Evolutionary conservation across 2,888 invertebrate species (phyloP).

Genomic region (Polyommatus iphigenia): DNA sequence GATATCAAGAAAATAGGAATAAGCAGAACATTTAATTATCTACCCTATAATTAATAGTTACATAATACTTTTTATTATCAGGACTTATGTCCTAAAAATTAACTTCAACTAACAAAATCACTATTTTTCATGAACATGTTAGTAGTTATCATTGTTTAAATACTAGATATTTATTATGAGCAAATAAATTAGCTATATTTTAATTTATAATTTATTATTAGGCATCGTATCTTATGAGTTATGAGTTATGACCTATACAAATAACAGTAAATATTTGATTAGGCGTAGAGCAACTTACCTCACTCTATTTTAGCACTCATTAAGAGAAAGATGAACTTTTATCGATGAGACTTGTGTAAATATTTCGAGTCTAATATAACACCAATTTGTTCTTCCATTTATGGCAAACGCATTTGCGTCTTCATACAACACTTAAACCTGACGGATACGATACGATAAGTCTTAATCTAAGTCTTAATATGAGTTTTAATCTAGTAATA

Average conservation of each 20-base stretch:
- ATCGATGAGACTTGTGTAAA: conserved; percentile 18
- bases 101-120: no score
- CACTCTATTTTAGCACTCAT: not conserved
- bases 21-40: no score
- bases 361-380: conserved; percentile 20
- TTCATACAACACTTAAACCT: not conserved
- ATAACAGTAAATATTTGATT: not conserved
- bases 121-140: no score
- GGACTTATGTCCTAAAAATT: no score
- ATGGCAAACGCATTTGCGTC: conserved; percentile 28
- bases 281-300: not conserved
- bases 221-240: not conserved
- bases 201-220: not conserved
- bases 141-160: no score
- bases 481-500: no score
- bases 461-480: no score
- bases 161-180: no score
- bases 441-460: conserved; percentile 16
- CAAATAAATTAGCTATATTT: no score
- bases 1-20: not conserved
- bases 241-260: not conserved
- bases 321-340: conserved; percentile 18
- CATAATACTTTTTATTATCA: not conserved
- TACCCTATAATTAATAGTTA: not conserved
- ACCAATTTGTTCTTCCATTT: conserved; percentile 29